Evolutionary conservation across 2,797 vertebrate genomes (phyloP).

Genomic region (Molossus molossus): DNA sequence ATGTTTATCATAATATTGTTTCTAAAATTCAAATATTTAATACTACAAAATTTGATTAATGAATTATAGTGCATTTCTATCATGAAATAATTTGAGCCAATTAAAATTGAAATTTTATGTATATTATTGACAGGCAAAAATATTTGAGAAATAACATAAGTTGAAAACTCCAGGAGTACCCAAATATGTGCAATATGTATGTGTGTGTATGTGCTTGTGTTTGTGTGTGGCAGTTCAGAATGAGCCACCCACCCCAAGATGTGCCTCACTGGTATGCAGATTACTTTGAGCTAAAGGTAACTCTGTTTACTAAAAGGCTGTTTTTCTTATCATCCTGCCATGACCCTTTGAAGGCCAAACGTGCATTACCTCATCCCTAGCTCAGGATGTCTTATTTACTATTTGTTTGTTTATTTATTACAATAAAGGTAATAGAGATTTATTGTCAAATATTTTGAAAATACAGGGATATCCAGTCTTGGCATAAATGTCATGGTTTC

Average conservation of each 20-base stretch:
- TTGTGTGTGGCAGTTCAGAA: neutral
- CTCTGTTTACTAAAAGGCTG: neutral
- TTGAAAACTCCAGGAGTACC: neutral
- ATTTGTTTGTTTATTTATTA: neutral
- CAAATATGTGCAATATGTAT: neutral
- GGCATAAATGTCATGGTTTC: neutral
- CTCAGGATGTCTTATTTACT: neutral
- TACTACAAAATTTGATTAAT: neutral
- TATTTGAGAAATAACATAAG: neutral
- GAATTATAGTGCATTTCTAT: neutral
- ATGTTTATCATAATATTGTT: neutral
- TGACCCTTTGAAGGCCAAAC: neutral
- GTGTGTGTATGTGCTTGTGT: neutral
- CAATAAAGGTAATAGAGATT: neutral
- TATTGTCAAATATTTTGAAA: neutral
- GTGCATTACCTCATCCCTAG: neutral
- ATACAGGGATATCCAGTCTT: neutral
- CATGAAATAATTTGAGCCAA: neutral
- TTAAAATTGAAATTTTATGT: neutral
- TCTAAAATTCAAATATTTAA: neutral
- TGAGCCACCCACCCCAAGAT: neutral
- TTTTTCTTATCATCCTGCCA: neutral
- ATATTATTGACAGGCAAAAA: slow-evolving; percentile 4
- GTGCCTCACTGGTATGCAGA: neutral
- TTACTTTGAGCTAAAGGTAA: neutral